Conservation (phyloP, 2,113 vertebrate genomes). For the Deroptyus accipitrinus region DNA sequence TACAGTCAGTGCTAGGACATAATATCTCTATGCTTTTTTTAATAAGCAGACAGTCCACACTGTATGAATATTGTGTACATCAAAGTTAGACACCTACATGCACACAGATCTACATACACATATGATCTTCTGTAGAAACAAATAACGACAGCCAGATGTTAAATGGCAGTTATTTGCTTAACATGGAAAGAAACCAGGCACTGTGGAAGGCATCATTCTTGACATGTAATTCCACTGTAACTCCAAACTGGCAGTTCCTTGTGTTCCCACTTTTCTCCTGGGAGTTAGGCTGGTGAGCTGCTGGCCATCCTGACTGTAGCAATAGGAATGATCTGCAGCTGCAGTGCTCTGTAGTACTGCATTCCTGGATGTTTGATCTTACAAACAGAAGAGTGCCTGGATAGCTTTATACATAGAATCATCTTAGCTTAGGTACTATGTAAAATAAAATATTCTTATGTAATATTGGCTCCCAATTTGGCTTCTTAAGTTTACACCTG, state of each 20-base stretch:
- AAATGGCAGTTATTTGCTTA: neutral
- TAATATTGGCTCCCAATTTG: neutral
- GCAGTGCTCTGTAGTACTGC: neutral
- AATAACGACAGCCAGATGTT: neutral
- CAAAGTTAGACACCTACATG: neutral
- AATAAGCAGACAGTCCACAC: neutral
- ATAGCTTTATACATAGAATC: neutral
- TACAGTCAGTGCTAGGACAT: neutral
- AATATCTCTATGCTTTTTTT: neutral
- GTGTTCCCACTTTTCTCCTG: neutral
- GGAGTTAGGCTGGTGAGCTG: neutral
- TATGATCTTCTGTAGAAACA: neutral
- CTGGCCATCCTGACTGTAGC: accelerated
- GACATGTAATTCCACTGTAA: neutral
- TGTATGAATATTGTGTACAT: neutral
- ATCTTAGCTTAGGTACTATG: neutral
- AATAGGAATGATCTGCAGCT: accelerated
- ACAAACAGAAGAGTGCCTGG: neutral
- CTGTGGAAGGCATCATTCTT: neutral
- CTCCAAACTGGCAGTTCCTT: neutral
- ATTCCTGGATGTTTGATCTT: neutral
- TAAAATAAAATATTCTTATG: neutral
- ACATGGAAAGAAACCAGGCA: neutral
- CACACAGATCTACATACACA: too few species aligned
- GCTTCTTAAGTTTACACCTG: neutral